These are phyloP conservation scores for Sorex fumeus DNA, from an alignment of 2,113 vertebrate genomes.

Conservation along the genomic window DNA sequence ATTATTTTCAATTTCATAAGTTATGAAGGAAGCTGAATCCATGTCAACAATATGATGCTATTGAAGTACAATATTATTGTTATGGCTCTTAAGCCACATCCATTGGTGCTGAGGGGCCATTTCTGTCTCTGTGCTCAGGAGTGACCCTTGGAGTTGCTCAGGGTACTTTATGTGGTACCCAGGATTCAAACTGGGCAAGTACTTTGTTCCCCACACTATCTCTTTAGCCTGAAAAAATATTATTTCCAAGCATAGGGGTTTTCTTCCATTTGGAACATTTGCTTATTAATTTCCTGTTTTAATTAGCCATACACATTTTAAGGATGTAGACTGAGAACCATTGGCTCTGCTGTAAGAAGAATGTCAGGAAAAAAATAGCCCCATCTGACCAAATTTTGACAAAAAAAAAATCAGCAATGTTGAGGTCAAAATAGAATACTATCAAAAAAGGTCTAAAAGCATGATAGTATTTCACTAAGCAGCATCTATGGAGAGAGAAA, in stretches of 20 bases:
- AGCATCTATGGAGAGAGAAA: neutral
- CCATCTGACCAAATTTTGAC: neutral
- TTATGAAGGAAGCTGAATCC: neutral
- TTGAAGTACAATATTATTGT: neutral
- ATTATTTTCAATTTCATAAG: no score
- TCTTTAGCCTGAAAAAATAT: no score
- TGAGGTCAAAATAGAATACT: neutral
- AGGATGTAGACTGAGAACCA: neutral
- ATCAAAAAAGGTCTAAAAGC: neutral
- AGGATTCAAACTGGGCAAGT: no score
- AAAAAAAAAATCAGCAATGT: neutral
- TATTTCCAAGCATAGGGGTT: neutral
- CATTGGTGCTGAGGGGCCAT: no score
- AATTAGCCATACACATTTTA: neutral
- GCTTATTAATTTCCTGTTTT: neutral
- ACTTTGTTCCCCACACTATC: no score
- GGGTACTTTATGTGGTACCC: no score
- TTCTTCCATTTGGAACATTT: neutral
- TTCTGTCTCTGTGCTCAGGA: no score
- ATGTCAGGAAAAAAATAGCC: neutral
- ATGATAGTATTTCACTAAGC: neutral
- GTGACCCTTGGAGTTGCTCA: no score
- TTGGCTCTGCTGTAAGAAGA: neutral
- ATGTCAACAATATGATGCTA: neutral
- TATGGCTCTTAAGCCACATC: no score